These are phyloP conservation scores for Stenodera caucasica DNA, from an alignment of 2,888 invertebrate genomes.

Conservation along the genomic window DNA sequence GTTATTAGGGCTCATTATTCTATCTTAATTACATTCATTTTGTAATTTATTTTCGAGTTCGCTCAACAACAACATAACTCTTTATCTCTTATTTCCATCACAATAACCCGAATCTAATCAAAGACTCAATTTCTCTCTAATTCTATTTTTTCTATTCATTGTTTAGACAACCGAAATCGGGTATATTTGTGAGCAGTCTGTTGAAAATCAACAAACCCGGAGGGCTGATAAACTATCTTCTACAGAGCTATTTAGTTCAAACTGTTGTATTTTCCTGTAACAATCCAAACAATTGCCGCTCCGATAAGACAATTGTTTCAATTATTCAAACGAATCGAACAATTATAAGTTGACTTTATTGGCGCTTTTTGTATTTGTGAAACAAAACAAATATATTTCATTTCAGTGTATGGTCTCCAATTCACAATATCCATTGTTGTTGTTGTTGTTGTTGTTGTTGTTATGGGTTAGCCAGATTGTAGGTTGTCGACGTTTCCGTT, in stretches of 20 bases:
- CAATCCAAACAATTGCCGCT: background rate
- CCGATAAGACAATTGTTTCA: background rate
- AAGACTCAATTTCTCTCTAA: too few relatives aligned
- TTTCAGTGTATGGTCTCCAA: background rate
- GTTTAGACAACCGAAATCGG: background rate
- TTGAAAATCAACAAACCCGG: background rate
- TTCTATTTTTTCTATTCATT: background rate
- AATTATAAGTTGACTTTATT: too few relatives aligned
- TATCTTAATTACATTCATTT: too few relatives aligned
- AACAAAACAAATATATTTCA: too few relatives aligned
- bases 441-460: background rate
- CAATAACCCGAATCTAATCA: too few relatives aligned
- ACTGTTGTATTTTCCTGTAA: background rate
- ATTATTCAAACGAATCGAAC: too few relatives aligned
- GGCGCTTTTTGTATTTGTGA: too few relatives aligned
- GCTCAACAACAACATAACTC: too few relatives aligned
- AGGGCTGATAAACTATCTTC: background rate
- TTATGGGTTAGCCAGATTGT: background rate
- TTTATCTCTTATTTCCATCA: too few relatives aligned
- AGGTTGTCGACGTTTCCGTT: slow-evolving; percentile 13
- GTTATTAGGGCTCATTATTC: too few relatives aligned
- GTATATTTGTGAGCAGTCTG: background rate
- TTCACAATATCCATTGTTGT: background rate
- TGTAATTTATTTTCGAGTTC: too few relatives aligned
- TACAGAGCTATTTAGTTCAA: background rate